Evolutionary conservation across 2,797 vertebrate species (phyloP), one percentile per base, ranked within the genome.

Genomic region (Danio choprae): DNA sequence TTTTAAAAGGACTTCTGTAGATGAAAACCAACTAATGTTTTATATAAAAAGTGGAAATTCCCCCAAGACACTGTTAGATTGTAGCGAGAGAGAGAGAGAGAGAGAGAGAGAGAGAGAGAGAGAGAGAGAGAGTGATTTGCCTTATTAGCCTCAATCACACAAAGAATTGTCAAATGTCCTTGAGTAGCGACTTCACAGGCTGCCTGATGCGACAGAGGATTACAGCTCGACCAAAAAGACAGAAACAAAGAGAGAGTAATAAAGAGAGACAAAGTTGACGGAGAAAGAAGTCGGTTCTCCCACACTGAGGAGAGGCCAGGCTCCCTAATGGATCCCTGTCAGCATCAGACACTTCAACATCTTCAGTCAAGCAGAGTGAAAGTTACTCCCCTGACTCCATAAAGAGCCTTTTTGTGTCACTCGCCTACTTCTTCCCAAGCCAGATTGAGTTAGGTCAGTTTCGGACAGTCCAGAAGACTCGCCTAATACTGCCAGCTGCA

Each of bases 251-350:
- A 51, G 41, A 73, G 69, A 79, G 63, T 18, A 70, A 82, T 51
- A 79, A 38, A 60, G 51, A 68, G 40, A 78, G 74, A 77, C 62
- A 80, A 74, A 64, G 50, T 58, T 81, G 75, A 81, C 44, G 36
- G 12, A 74, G 55, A 84, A 64, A 77, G 78, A 83, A 69, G 67
- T 10, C 68, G 48, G 80, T 68, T 77, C 43, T 78, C 75, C 29
- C 65, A 73, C 70, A 77, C 72, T 75, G 60, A 81, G 81, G 68
- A 80, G 60, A 87, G 77, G 75, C 77, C 72, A 74, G 53, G 53
- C 53, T 84, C 87, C 84, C 84, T 84, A 81, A 85, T 82, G 87
- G 78, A 81, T 84, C 64, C 46, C 80, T 87, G 86, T 88, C 87
- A 84, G 83, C 79, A 84, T 85, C 20, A 70, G 55, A 56, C 78